Evolutionary conservation across 2,888 invertebrate species (phyloP).

Genomic region (Coelogynopora nodosa): DNA sequence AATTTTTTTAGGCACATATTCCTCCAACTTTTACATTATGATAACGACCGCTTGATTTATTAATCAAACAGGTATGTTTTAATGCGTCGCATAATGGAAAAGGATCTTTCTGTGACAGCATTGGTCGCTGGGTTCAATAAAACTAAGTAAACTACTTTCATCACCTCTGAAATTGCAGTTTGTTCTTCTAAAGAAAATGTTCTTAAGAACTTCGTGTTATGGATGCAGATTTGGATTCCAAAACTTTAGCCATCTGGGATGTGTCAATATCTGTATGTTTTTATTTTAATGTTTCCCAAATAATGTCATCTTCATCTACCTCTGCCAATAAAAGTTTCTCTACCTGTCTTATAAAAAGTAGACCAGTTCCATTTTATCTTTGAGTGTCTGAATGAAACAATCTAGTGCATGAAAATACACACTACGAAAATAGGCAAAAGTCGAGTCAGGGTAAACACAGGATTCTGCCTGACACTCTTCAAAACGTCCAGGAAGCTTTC

Average conservation of each 20-base stretch:
- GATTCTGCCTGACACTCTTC: not conserved
- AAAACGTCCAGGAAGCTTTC: not conserved
- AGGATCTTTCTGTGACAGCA: not conserved
- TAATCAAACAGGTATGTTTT: no score
- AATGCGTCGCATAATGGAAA: slow-evolving; percentile 4
- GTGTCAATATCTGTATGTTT: not conserved
- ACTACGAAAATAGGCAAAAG: not conserved
- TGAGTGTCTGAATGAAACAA: not conserved
- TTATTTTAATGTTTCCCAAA: not conserved
- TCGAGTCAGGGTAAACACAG: not conserved
- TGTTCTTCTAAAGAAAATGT: not conserved
- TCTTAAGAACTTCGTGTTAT: not conserved
- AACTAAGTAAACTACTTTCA: not conserved
- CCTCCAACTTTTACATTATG: no score
- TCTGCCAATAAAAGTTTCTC: not conserved
- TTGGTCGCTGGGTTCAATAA: not conserved
- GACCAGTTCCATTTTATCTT: not conserved
- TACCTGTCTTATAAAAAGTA: not conserved
- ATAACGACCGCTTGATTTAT: no score
- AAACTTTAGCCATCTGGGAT: not conserved
- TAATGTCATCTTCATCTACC: not conserved
- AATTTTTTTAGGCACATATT: no score
- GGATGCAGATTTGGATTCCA: not conserved
- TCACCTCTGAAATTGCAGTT: not conserved
- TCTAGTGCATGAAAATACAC: not conserved